Conservation (phyloP, 1,140 invertebrate species). For the Lucilia sericata region DNA sequence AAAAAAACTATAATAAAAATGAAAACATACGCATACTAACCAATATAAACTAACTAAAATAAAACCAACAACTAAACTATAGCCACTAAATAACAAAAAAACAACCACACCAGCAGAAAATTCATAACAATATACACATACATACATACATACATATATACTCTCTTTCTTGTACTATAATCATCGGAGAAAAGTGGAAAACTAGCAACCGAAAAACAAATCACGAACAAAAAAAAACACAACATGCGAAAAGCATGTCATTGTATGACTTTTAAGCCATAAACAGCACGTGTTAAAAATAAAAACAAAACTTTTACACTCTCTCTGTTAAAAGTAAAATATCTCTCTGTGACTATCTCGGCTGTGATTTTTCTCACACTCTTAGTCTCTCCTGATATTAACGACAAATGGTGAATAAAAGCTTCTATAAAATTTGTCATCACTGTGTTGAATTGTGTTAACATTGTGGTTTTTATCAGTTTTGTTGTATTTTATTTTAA, state of each 20-base stretch:
- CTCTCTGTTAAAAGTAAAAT: not conserved
- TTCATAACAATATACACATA: not conserved
- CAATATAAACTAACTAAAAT: no score
- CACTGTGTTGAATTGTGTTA: not conserved
- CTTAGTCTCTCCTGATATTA: not conserved
- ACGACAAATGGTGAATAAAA: not conserved
- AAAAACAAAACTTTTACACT: not conserved
- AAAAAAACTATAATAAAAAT: not conserved
- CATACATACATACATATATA: not conserved
- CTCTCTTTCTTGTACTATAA: not conserved
- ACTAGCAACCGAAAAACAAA: not conserved
- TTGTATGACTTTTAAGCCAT: slow-evolving; percentile 10
- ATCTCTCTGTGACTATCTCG: not conserved
- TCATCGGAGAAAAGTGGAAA: not conserved
- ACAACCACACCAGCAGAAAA: slow-evolving; percentile 10
- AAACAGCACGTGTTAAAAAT: slow-evolving; percentile 19
- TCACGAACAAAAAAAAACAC: not conserved
- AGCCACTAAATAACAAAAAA: not conserved
- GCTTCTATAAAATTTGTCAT: not conserved
- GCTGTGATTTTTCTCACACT: not conserved
- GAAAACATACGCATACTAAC: not conserved
- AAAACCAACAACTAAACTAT: no score
- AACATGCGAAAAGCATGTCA: not conserved
- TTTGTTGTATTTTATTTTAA: not conserved
- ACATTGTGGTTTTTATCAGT: not conserved